Base-by-base conservation (phyloP, 2,797 vertebrate species). In the Menidia menidia region DNA sequence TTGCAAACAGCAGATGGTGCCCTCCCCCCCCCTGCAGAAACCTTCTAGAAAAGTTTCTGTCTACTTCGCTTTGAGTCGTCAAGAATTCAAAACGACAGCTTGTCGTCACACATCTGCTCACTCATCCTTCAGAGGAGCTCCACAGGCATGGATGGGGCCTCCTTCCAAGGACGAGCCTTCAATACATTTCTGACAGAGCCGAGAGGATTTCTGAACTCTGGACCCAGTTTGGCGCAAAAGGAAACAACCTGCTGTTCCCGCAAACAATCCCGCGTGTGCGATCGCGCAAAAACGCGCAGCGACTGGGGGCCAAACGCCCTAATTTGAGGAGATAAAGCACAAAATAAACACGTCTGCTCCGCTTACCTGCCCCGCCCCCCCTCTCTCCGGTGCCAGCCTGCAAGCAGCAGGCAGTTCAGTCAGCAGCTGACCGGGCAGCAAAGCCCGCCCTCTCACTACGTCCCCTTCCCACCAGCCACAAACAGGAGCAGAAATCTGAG, bases 31-130 rank as follows among this genome's bases (percentile, higher is more conserved):
- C 14, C 13, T 14, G 19, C 33, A 47, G 56, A 77, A 65, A 75
- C 54, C 54, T 84, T 88, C 74, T 84, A 84, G 83, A 90, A 92
- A 86, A 81, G 63, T 81, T 84, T 60, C 73, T 18, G 56, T 81
- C 86, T 78, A 64, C 60, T 6, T 41, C 19, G 3, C 30, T 19
- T 15, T 9, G 13, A 4, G 1, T 48, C 12, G 15, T 2, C 66
- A 72, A 53, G 41, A 4, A 10, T 31, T 12, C 13, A 3, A 68
- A 58, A 41, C 4, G 0, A 16, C 43, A 33, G 10, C 16, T 42
- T 4, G 32, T 43, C 13, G 0, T 35, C 3, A 11, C n/a, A 56
- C 14, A 39, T 30, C 10, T n/a, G 30, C 35, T 56, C 2, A 31
- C 4, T 15, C 11, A 19, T n/a, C 0, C 18, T 12, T 11, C 45